Evolutionary conservation across 2,797 vertebrate species (phyloP).

Genomic region (Amblyopsis hoosieri): DNA sequence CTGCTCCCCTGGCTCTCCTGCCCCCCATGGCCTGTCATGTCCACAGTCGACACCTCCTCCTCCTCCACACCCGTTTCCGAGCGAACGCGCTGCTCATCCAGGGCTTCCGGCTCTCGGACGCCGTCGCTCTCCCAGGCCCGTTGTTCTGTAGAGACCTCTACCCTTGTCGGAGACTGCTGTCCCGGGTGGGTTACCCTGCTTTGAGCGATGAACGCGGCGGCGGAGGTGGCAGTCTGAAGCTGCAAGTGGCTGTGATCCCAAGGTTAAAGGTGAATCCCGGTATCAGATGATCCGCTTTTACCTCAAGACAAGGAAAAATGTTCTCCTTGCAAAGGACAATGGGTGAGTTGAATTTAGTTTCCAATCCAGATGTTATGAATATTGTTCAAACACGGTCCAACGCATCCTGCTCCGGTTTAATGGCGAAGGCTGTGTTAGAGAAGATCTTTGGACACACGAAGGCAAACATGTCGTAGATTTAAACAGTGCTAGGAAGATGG

Average conservation of each 20-base stretch:
- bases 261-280: conserved; percentile 40
- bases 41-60: conserved; percentile 66
- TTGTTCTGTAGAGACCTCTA: conserved; percentile 12
- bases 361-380: no score
- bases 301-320: conserved; percentile 2
- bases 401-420: no score
- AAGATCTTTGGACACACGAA: no score
- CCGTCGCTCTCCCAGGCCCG: conserved; percentile 50
- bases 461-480: no score
- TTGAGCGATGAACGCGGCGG: conserved; percentile 13
- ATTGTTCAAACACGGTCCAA: no score
- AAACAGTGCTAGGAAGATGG: no score
- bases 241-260: conserved; percentile 10
- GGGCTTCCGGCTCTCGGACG: conserved; percentile 47
- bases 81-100: conserved; percentile 73
- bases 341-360: no score
- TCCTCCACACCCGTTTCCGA: conserved; percentile 64
- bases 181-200: no score
- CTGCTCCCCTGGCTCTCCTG: conserved; percentile 47
- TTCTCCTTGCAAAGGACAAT: no score
- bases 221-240: no score
- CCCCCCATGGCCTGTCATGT: conserved; percentile 79
- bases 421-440: no score
- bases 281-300: conserved; percentile 30
- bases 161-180: conserved; percentile 5